Conservation (phyloP, 2,113 vertebrate species). For the Gyps fulvus region DNA sequence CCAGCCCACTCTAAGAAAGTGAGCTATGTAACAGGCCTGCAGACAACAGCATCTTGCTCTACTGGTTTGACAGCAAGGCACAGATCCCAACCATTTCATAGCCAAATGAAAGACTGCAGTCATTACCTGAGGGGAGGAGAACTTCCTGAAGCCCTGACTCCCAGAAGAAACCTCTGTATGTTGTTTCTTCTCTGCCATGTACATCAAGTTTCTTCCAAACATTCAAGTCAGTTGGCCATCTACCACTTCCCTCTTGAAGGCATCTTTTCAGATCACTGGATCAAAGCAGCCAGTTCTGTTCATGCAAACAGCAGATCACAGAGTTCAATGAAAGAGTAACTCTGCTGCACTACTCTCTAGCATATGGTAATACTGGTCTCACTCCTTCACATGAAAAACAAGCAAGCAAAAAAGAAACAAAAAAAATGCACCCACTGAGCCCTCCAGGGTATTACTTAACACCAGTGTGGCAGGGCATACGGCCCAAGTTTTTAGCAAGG, state of each 20-base stretch:
- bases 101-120: neutral
- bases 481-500: neutral
- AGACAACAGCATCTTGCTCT: neutral
- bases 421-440: neutral
- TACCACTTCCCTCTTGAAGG: neutral
- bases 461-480: neutral
- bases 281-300: neutral
- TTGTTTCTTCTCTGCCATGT: neutral
- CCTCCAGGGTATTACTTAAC: neutral
- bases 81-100: neutral
- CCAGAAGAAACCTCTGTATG: neutral
- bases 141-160: neutral
- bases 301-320: neutral
- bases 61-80: neutral
- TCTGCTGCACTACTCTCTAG: neutral
- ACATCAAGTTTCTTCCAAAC: neutral
- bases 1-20: neutral
- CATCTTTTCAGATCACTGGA: neutral
- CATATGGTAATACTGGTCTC: neutral
- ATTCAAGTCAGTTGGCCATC: neutral
- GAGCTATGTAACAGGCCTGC: neutral
- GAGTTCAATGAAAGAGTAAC: neutral
- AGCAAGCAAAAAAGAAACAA: neutral
- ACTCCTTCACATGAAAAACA: neutral
- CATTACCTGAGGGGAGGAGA: neutral